Evolutionary conservation across 2,797 vertebrate species (phyloP).

Genomic region (Trachops cirrhosus): DNA sequence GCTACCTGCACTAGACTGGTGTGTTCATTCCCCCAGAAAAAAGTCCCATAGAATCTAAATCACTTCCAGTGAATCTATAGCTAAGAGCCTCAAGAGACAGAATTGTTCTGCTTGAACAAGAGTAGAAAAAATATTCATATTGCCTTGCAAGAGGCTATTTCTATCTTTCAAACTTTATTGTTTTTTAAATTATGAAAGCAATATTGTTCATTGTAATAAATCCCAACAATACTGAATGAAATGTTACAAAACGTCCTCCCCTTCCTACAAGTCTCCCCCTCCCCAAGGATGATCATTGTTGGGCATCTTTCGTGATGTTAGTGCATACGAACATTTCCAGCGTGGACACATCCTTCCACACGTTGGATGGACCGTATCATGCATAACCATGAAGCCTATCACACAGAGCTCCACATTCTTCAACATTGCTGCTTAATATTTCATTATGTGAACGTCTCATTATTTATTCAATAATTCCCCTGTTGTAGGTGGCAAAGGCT

Average conservation of each 20-base stretch:
- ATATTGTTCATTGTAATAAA: background rate
- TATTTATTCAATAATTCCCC: background rate
- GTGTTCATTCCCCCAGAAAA: background rate
- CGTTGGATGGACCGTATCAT: background rate
- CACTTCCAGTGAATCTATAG: background rate
- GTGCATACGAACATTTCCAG: background rate
- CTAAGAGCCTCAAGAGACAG: background rate
- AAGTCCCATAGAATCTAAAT: background rate
- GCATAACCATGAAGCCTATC: background rate
- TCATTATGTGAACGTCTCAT: background rate
- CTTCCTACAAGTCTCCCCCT: background rate
- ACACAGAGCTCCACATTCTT: background rate
- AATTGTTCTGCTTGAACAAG: background rate
- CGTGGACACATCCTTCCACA: background rate
- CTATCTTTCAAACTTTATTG: background rate
- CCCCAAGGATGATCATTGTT: background rate
- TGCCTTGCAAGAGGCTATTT: background rate
- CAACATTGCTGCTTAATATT: background rate
- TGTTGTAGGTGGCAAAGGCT: background rate
- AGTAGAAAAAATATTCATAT: conserved; percentile 16
- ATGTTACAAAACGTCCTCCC: background rate
- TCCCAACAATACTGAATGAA: background rate
- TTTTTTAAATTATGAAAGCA: conserved; percentile 24
- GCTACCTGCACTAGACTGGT: background rate
- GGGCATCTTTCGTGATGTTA: background rate